Evolutionary conservation across 2,113 vertebrate species (phyloP).

Genomic region (Leptosomus discolor): DNA sequence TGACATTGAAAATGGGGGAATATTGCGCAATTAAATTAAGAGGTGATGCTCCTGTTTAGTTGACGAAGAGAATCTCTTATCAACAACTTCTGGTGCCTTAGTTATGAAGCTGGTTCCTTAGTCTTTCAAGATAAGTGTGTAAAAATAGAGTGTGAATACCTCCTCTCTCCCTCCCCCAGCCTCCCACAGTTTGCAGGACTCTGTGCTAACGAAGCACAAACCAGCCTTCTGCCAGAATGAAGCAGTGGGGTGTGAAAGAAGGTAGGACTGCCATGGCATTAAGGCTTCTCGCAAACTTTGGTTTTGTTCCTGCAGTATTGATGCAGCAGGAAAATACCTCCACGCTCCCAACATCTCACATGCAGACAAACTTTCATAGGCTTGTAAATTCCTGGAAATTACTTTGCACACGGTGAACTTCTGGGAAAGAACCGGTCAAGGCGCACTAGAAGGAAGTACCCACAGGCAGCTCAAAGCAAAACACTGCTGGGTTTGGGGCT

Average conservation of each 20-base stretch:
- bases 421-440: neutral
- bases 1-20: neutral
- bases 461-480: neutral
- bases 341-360: neutral
- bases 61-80: neutral
- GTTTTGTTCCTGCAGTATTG: neutral
- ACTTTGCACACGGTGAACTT: neutral
- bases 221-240: neutral
- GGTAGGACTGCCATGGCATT: neutral
- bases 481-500: neutral
- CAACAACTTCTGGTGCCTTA: neutral
- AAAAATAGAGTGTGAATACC: neutral
- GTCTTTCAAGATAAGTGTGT: neutral
- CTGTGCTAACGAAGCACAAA: neutral
- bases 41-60: neutral
- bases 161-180: neutral
- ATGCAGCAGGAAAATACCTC: neutral
- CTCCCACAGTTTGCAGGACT: neutral
- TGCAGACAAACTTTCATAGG: neutral
- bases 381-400: neutral
- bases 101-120: neutral
- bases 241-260: fast-evolving
- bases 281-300: neutral
- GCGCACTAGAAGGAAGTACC: neutral
- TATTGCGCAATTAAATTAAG: neutral